Evolutionary conservation across 2,797 vertebrate species (phyloP).

Genomic region (Crenichthys baileyi): DNA sequence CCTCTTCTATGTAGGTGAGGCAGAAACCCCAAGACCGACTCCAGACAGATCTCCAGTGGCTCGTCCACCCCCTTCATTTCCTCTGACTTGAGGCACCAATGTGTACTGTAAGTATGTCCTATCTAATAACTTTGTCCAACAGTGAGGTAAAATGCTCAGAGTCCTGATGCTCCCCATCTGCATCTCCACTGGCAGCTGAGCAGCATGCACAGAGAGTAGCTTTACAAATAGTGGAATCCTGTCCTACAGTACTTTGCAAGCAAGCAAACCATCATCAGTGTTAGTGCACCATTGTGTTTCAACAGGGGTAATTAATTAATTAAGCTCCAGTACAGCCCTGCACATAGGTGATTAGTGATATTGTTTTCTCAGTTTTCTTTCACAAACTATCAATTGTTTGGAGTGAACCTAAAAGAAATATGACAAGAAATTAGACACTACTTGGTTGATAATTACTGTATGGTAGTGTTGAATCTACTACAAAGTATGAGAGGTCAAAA

Average conservation of each 20-base stretch:
- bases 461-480: constrained; percentile 18
- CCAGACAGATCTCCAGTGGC: constrained; percentile 33
- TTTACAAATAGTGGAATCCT: constrained; percentile 3
- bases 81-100: constrained; percentile 42
- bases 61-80: constrained; percentile 44
- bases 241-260: constrained; percentile 4
- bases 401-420: constrained; percentile 12
- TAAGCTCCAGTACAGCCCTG: constrained; percentile 21
- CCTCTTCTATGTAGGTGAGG: constrained; percentile 42
- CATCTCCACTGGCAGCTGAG: constrained; percentile 17
- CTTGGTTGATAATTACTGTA: constrained; percentile 18
- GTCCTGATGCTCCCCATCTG: constrained; percentile 20
- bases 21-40: constrained; percentile 41
- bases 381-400: constrained; percentile 16
- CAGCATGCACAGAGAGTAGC: neutral
- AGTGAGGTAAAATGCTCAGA: constrained; percentile 29
- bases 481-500: constrained; percentile 29
- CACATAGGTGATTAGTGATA: constrained; percentile 23
- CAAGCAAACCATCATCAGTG: neutral
- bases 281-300: neutral
- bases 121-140: constrained; percentile 41
- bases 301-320: constrained; percentile 23
- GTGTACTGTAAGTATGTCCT: constrained; percentile 52
- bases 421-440: constrained; percentile 30
- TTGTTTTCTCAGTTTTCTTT: constrained; percentile 6